Evolutionary conservation across 2,888 invertebrate species (phyloP).

Genomic region (Macrophya alboannulata): DNA sequence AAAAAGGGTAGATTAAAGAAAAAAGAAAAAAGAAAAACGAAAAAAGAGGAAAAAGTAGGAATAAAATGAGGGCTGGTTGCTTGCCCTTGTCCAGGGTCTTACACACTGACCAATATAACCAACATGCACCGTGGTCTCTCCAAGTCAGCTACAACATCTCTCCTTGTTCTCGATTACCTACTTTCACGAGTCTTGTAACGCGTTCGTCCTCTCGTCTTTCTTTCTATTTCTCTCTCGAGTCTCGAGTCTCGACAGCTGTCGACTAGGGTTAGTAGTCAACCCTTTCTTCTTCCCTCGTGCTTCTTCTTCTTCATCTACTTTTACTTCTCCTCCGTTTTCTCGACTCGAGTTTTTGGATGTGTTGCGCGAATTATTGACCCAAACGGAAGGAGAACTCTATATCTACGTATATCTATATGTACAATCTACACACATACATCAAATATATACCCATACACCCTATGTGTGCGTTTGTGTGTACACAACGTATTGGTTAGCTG

Average conservation of each 20-base stretch:
- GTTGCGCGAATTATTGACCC: conserved; percentile 42
- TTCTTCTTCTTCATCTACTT: neutral
- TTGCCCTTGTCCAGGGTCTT: too few relatives aligned
- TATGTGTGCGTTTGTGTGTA: neutral
- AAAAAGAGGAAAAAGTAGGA: neutral
- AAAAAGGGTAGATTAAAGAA: neutral
- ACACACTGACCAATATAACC: neutral
- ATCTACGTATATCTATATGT: neutral
- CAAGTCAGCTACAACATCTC: conserved; percentile 15
- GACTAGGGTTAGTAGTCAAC: conserved; percentile 40
- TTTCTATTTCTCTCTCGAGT: neutral
- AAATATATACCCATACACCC: neutral
- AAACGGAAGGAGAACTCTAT: neutral
- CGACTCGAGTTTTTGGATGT: conserved; percentile 6
- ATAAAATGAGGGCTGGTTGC: neutral
- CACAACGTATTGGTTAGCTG: neutral
- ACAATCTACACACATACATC: neutral
- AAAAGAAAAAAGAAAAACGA: neutral
- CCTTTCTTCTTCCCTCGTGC: neutral
- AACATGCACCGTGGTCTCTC: neutral
- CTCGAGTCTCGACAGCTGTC: conserved; percentile 40
- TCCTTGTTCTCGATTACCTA: conserved; percentile 1
- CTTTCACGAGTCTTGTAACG: conserved; percentile 24
- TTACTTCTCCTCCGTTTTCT: neutral
- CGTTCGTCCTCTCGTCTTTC: neutral